Conservation (phyloP, 1,140 invertebrate species). For the Zaprionus vittiger region DNA sequence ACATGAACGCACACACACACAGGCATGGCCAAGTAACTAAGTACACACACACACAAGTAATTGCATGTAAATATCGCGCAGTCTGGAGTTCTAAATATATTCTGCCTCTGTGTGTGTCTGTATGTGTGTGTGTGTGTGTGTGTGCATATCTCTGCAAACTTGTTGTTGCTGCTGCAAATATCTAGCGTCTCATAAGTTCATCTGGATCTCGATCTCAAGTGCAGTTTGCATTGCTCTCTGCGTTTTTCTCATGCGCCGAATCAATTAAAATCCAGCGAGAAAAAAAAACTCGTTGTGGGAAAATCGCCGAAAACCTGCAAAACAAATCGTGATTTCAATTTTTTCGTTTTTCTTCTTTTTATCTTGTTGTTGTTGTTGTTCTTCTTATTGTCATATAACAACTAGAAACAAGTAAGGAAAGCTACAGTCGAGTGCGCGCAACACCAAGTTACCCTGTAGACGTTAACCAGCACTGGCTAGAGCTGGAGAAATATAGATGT, state of each 20-base stretch:
- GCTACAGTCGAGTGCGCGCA: background rate
- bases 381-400: constrained; percentile 41
- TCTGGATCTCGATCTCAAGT: constrained; percentile 80
- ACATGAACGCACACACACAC: background rate
- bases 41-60: background rate
- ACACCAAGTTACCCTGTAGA: background rate
- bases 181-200: constrained; percentile 74
- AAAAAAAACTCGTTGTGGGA: constrained; percentile 80
- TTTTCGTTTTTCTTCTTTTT: constrained; percentile 43
- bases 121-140: background rate
- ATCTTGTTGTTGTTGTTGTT: constrained; percentile 8
- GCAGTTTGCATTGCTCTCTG: constrained; percentile 55
- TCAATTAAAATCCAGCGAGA: constrained; percentile 72
- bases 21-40: background rate
- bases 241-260: constrained; percentile 71
- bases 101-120: background rate
- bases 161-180: constrained; percentile 43
- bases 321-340: constrained; percentile 74
- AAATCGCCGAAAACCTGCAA: constrained; percentile 79
- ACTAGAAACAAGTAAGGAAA: constrained; percentile 25
- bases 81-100: constrained; percentile 35
- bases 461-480: too few species aligned
- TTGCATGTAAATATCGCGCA: constrained; percentile 16
- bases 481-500: background rate
- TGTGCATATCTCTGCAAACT: constrained; percentile 29